phyloP scores from a whole-genome alignment of 2,113 vertebrate genomes.

The Cariama cristata region DNA sequence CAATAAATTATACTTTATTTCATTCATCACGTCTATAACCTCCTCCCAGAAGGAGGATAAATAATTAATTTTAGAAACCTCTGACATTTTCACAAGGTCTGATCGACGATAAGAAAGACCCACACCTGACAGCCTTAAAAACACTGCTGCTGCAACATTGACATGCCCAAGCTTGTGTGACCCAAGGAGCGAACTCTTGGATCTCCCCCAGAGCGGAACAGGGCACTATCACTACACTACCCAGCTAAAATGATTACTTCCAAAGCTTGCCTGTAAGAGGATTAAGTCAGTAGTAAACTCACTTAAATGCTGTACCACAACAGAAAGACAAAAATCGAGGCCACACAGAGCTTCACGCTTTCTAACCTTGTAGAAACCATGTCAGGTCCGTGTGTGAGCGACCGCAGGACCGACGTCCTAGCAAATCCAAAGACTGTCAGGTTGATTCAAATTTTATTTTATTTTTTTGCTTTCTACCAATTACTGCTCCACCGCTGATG shows the following conservation, averaged over 20 bases:
- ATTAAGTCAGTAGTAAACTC: neutral
- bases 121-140: neutral
- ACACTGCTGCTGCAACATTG: neutral
- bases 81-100: neutral
- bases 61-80: conserved; percentile 12
- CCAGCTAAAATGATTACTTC: neutral
- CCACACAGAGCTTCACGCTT: neutral
- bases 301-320: neutral
- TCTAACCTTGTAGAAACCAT: neutral
- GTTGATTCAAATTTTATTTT: neutral
- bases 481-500: neutral
- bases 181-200: neutral
- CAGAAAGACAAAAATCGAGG: neutral
- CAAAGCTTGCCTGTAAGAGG: neutral
- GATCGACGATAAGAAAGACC: neutral
- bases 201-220: neutral
- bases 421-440: neutral
- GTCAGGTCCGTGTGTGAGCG: neutral
- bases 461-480: neutral
- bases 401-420: neutral
- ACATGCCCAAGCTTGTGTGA: neutral
- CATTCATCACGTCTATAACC: neutral
- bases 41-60: neutral
- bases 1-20: conserved; percentile 25
- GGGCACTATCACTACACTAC: neutral